Conservation (phyloP, 2,888 invertebrate species). For the Ceriagrion tenellum region DNA sequence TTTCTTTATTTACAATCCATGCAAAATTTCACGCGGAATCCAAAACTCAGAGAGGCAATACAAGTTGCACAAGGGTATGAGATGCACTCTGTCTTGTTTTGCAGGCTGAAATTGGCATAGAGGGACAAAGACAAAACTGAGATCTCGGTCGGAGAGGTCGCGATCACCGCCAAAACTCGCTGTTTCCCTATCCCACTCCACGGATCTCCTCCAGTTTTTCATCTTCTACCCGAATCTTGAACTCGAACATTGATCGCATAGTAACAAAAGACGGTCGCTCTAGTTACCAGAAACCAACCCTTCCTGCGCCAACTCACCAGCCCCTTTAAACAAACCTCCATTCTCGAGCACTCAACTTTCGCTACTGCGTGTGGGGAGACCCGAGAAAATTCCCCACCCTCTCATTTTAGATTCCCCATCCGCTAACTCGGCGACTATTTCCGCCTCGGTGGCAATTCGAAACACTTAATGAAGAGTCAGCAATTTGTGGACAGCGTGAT, state of each 20-base stretch:
- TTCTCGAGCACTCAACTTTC: background rate
- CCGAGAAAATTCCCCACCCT: background rate
- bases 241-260: background rate
- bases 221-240: background rate
- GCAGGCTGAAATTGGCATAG: too few relatives aligned
- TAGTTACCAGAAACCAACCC: background rate
- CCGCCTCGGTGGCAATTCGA: background rate
- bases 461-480: background rate
- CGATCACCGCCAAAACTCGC: background rate
- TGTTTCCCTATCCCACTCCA: background rate
- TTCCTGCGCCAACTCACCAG: too few relatives aligned
- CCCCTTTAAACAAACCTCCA: too few relatives aligned
- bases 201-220: background rate
- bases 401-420: too few relatives aligned
- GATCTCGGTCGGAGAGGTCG: background rate
- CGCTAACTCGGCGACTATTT: background rate
- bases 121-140: background rate
- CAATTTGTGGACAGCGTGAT: background rate
- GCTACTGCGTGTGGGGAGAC: background rate
- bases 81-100: too few relatives aligned
- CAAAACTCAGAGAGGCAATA: too few relatives aligned
- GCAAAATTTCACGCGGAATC: too few relatives aligned
- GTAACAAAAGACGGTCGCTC: background rate
- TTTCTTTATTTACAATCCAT: too few relatives aligned
- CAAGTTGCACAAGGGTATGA: too few relatives aligned